phyloP scores from a whole-genome alignment of 2,113 vertebrate genomes.

The Nettapus auritus region DNA sequence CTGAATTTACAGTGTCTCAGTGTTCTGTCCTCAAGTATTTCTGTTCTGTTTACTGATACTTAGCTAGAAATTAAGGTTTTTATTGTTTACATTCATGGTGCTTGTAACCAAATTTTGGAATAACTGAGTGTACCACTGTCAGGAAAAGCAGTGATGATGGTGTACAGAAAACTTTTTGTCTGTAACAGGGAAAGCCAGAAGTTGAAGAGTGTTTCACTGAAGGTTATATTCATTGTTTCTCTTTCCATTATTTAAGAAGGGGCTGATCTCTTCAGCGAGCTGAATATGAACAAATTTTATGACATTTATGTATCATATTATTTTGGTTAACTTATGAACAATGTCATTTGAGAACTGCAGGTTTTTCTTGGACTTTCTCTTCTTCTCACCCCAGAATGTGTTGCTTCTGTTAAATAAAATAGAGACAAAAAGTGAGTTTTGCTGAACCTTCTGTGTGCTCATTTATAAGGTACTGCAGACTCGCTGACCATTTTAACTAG shows the following conservation, averaged over 20 bases:
- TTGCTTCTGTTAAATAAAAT: slow-evolving; percentile 51
- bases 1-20: background rate
- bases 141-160: background rate
- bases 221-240: background rate
- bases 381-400: background rate
- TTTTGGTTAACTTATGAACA: slow-evolving; percentile 18
- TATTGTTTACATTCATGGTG: slow-evolving; percentile 26
- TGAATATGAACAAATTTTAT: background rate
- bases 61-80: background rate
- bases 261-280: background rate
- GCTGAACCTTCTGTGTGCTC: background rate
- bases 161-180: background rate
- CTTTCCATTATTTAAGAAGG: background rate
- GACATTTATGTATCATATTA: background rate
- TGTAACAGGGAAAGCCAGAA: background rate
- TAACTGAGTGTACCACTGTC: background rate
- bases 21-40: background rate
- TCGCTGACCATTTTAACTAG: background rate
- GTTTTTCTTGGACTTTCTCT: background rate
- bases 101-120: slow-evolving; percentile 36
- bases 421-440: background rate
- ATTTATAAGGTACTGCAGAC: background rate
- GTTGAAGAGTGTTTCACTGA: background rate
- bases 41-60: background rate
- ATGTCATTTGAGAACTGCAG: background rate